Conservation (phyloP, 2,888 invertebrate species). For the Charanyca ferruginea region DNA sequence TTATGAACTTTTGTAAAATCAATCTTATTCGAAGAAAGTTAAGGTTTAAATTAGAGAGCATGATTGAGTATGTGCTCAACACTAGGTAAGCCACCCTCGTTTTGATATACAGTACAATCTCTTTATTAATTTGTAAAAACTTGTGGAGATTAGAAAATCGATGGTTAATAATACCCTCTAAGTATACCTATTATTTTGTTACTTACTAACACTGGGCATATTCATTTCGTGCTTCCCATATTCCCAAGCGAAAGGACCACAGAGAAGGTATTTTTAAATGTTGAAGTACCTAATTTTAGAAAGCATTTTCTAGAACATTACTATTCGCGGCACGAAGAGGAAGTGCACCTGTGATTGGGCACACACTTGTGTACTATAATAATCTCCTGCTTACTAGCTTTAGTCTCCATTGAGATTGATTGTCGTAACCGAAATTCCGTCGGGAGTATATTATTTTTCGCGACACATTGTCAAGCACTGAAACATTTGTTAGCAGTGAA, state of each 20-base stretch:
- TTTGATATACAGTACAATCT: slow-evolving; percentile 52
- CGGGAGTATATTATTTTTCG: no score
- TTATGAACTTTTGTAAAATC: neutral
- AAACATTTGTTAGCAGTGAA: no score
- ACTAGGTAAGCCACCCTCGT: slow-evolving; percentile 56
- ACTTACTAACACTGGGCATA: slow-evolving; percentile 11
- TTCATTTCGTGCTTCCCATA: slow-evolving; percentile 15
- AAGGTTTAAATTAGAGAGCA: slow-evolving; percentile 13
- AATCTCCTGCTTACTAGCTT: no score
- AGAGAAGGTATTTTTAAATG: no score
- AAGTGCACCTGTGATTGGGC: no score
- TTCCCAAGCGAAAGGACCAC: neutral
- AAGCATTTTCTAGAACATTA: no score
- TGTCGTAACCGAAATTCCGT: no score
- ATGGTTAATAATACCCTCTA: slow-evolving; percentile 51
- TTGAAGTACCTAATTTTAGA: no score
- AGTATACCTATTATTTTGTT: slow-evolving; percentile 34
- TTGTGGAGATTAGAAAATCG: slow-evolving; percentile 59
- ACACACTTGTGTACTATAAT: no score
- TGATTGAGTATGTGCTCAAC: slow-evolving; percentile 26
- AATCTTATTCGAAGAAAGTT: neutral
- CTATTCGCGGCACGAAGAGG: no score
- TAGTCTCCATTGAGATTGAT: no score
- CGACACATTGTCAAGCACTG: no score
- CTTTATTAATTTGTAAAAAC: slow-evolving; percentile 77